Conservation (phyloP, 2,888 invertebrate species). For the Megastigmus dorsalis region DNA sequence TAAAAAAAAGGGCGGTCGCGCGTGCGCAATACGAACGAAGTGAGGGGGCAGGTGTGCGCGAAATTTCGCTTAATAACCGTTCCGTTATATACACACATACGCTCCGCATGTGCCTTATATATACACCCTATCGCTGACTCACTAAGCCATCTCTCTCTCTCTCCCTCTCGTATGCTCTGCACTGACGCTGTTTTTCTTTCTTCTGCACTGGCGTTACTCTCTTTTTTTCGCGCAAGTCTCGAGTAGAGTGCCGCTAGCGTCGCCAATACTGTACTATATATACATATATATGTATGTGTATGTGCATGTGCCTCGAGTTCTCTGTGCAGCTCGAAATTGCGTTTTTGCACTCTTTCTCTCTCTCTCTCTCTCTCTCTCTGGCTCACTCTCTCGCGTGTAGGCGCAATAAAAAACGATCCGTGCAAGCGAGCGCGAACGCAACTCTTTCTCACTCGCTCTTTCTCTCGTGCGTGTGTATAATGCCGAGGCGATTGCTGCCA, state of each 20-base stretch:
- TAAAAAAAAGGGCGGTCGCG: neutral
- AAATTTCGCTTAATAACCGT: conserved; percentile 62
- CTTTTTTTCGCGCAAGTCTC: conserved; percentile 23
- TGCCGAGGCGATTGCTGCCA: neutral
- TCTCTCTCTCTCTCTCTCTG: neutral
- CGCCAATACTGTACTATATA: no score
- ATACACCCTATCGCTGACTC: conserved; percentile 31
- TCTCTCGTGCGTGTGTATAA: no score
- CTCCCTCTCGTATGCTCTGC: neutral
- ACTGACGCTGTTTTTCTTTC: conserved; percentile 17
- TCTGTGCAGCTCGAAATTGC: no score
- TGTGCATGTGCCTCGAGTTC: no score
- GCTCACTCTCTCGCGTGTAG: conserved; percentile 19
- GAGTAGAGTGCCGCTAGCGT: conserved; percentile 42
- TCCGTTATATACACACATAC: neutral
- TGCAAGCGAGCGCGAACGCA: no score
- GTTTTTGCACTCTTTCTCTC: neutral
- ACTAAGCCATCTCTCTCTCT: conserved; percentile 21
- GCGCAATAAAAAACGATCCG: conserved; percentile 2
- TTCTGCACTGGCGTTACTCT: neutral
- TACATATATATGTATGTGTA: no score
- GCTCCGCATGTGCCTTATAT: neutral
- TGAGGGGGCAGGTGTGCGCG: conserved; percentile 58
- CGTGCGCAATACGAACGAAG: neutral
- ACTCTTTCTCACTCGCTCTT: no score